Conservation (phyloP, 2,888 invertebrate genomes). For the Leucophora obtusa region DNA sequence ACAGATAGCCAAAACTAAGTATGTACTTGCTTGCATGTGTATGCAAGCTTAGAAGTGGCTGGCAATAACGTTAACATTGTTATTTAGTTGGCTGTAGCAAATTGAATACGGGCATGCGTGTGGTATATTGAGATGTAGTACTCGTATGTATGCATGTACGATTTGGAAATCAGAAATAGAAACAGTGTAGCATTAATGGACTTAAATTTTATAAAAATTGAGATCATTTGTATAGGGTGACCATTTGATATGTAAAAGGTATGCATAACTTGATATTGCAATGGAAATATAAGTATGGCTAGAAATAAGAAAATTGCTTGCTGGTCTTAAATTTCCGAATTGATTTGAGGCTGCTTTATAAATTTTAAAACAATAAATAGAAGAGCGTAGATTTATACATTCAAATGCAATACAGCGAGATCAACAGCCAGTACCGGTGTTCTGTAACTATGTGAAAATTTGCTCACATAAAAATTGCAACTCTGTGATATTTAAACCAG, state of each 20-base stretch:
- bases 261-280: background rate
- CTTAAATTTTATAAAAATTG: background rate
- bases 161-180: background rate
- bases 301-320: too few species aligned
- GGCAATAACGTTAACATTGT: slow-evolving; percentile 12
- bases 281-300: background rate
- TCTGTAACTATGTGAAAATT: too few species aligned
- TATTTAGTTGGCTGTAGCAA: slow-evolving; percentile 3
- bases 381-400: too few species aligned
- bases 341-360: too few species aligned
- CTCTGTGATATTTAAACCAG: too few species aligned
- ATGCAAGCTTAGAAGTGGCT: background rate
- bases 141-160: background rate
- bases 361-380: too few species aligned
- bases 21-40: slow-evolving; percentile 30
- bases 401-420: too few species aligned
- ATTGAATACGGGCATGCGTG: slow-evolving; percentile 30
- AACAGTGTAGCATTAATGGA: slow-evolving; percentile 1
- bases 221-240: background rate
- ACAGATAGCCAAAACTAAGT: slow-evolving; percentile 40
- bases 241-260: background rate
- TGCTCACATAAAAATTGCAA: too few species aligned
- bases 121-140: slow-evolving; percentile 1
- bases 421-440: too few species aligned
- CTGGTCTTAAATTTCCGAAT: too few species aligned